Evolutionary conservation across 2,797 vertebrate genomes (phyloP).

Genomic region (Catharus ustulatus): DNA sequence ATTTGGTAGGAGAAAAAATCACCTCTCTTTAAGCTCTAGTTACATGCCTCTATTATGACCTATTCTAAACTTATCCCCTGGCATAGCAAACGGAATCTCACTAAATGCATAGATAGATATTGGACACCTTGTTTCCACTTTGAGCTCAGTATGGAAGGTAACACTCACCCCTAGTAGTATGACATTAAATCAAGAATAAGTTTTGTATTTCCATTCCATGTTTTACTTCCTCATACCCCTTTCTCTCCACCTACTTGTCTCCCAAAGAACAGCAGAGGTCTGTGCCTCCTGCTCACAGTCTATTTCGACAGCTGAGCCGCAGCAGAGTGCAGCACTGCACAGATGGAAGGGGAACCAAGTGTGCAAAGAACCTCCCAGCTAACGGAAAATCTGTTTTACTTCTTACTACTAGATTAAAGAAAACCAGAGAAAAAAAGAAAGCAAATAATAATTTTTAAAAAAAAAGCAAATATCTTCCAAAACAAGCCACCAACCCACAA

Average conservation of each 20-base stretch:
- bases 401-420: not conserved
- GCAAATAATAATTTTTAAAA: not conserved
- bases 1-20: constrained; percentile 45
- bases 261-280: constrained; percentile 44
- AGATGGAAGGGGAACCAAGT: not conserved
- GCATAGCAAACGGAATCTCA: constrained; percentile 67
- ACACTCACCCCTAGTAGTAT: constrained; percentile 47
- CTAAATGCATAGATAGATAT: constrained; percentile 72
- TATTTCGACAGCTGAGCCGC: constrained; percentile 53
- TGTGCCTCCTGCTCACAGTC: not conserved
- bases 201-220: constrained; percentile 70
- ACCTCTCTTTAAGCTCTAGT: constrained; percentile 62
- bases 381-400: constrained; percentile 3
- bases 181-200: constrained; percentile 68
- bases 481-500: not conserved
- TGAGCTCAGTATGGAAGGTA: constrained; percentile 65
- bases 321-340: not conserved
- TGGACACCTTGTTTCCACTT: constrained; percentile 75
- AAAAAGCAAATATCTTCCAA: fast-evolving
- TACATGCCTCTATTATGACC: constrained; percentile 66
- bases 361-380: not conserved
- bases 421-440: not conserved
- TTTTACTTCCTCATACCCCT: constrained; percentile 46
- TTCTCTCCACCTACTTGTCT: constrained; percentile 36
- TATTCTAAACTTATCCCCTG: constrained; percentile 72